These are phyloP conservation scores for Ibycter americanus DNA, from an alignment of 2,797 vertebrate species.

Conservation along the genomic window DNA sequence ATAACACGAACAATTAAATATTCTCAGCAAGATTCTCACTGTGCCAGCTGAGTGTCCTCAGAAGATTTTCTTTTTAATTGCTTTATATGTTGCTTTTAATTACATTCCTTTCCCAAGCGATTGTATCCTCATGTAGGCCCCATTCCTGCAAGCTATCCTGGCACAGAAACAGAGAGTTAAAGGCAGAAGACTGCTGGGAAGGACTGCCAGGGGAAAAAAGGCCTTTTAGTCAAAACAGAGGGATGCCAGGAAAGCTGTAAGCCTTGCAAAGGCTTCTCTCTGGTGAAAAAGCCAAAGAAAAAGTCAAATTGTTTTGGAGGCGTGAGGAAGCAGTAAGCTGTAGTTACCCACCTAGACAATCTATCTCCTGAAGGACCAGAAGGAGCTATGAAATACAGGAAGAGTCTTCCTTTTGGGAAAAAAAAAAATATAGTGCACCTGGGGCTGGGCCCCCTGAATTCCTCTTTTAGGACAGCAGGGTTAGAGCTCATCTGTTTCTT, in stretches of 20 bases:
- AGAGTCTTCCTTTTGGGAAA: not conserved
- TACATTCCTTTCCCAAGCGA: constrained; percentile 64
- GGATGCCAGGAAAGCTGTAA: not conserved
- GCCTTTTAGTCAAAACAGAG: constrained; percentile 26
- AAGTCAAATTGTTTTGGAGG: not conserved
- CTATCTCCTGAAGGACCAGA: not conserved
- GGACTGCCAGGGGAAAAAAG: not conserved
- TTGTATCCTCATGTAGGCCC: constrained; percentile 36
- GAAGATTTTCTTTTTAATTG: constrained; percentile 28
- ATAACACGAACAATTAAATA: constrained; percentile 57
- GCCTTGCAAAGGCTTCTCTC: not conserved
- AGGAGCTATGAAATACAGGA: not conserved
- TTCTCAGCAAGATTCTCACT: constrained; percentile 45
- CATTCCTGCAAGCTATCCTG: constrained; percentile 57
- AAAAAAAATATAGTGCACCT: not conserved
- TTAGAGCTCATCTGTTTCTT: not conserved
- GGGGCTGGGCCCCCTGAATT: not conserved
- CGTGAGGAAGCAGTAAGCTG: not conserved
- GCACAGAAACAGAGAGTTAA: constrained; percentile 25
- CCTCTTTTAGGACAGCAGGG: not conserved
- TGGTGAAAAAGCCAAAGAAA: not conserved
- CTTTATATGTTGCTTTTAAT: constrained; percentile 62
- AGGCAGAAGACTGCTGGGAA: constrained; percentile 24
- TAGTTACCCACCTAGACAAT: not conserved
- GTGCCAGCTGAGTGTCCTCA: constrained; percentile 26